Percentiles rank a stretch among this genome's conserved stretches.
Conservation (phyloP, 2,113 vertebrate genomes). For the Hypocryptadius cinnamomeus region DNA sequence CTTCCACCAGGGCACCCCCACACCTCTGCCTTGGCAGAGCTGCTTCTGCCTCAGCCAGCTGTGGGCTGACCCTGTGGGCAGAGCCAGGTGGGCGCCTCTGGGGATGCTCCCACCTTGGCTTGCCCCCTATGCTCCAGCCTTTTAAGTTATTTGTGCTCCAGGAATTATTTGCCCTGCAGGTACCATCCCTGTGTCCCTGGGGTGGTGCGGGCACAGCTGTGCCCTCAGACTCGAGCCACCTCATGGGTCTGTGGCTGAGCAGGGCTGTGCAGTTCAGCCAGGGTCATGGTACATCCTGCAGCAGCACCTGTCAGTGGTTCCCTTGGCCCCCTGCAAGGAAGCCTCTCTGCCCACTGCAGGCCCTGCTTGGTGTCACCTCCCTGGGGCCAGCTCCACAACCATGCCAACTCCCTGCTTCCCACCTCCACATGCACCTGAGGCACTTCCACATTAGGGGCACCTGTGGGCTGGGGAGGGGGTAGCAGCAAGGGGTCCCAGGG, state of each 20-base stretch:
- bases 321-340: not conserved
- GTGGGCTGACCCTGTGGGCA: not conserved
- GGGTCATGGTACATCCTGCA: not conserved
- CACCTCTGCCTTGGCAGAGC: not conserved
- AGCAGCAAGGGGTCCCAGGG: not conserved
- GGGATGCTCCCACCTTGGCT: not conserved
- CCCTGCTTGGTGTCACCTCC: not conserved
- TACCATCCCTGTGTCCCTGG: not conserved
- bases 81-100: not conserved
- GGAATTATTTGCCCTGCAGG: not conserved
- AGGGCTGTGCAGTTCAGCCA: not conserved
- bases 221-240: fast-evolving
- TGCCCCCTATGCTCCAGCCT: not conserved
- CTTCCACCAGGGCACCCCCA: not conserved
- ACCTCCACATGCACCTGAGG: not conserved
- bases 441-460: not conserved
- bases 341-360: not conserved
- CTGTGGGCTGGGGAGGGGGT: not conserved
- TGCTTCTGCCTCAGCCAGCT: not conserved
- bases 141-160: constrained; percentile 39
- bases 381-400: not conserved
- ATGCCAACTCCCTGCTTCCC: not conserved
- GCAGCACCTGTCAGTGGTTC: not conserved
- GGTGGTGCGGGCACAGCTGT: fast-evolving
- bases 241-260: not conserved